Percentiles rank a stretch among this genome's conserved stretches.
Evolutionary conservation across 2,888 invertebrate genomes (phyloP).

Genomic region (Euplexia lucipara): DNA sequence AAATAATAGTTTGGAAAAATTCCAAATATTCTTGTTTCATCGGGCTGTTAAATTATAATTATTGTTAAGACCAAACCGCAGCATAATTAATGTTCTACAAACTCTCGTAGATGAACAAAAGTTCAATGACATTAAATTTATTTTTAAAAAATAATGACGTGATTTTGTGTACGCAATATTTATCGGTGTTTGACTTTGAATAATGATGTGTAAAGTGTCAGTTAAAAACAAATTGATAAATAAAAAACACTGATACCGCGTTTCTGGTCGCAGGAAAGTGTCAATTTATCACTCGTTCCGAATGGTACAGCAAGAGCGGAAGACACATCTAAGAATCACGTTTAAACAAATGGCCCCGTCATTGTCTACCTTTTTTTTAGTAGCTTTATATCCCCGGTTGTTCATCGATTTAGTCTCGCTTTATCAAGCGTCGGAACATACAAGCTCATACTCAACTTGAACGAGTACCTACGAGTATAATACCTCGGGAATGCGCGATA

Average conservation of each 20-base stretch:
- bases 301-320: constrained; percentile 7
- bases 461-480: constrained; percentile 44
- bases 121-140: constrained; percentile 23
- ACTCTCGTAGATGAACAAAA: background rate
- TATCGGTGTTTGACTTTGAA: constrained; percentile 45
- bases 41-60: constrained; percentile 18
- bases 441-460: constrained; percentile 44
- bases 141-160: constrained; percentile 45
- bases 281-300: constrained; percentile 45
- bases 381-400: constrained; percentile 1
- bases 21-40: constrained; percentile 18
- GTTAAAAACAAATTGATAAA: constrained; percentile 50
- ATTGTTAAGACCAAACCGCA: constrained; percentile 20
- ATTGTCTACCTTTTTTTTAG: constrained; percentile 16
- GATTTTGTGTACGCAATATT: constrained; percentile 39
- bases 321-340: constrained; percentile 7
- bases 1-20: constrained; percentile 21
- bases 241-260: constrained; percentile 29
- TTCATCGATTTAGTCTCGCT: constrained; percentile 36
- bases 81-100: constrained; percentile 11
- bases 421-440: constrained; percentile 34
- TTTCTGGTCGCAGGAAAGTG: constrained; percentile 24
- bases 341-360: constrained; percentile 37
- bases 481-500: constrained; percentile 47
- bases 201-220: constrained; percentile 49